These are phyloP conservation scores for Diuraphis noxia DNA, from an alignment of 1,140 invertebrate species.

Conservation along the genomic window DNA sequence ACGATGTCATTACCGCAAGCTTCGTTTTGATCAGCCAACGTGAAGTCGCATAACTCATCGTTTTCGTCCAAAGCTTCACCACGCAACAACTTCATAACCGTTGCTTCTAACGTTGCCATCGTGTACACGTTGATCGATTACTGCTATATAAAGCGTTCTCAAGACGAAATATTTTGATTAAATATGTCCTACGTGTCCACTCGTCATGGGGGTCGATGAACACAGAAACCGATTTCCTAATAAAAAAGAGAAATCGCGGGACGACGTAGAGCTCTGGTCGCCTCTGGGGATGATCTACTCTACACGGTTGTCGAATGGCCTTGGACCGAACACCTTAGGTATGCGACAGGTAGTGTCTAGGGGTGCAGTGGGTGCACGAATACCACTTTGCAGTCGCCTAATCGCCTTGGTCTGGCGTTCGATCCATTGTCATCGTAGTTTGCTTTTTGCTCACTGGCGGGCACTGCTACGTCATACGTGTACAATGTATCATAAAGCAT, in stretches of 20 bases:
- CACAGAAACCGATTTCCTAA: not conserved
- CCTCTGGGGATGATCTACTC: not conserved
- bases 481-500: not conserved
- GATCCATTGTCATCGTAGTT: not conserved
- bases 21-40: constrained; percentile 75
- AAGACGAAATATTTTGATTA: not conserved
- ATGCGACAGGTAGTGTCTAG: not conserved
- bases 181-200: not conserved
- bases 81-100: constrained; percentile 55
- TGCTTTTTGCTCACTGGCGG: not conserved
- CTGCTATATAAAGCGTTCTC: not conserved
- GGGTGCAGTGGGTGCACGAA: not conserved
- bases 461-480: not conserved
- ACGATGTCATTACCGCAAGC: constrained; percentile 64
- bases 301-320: not conserved
- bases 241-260: not conserved
- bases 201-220: not conserved
- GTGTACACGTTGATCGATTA: not conserved
- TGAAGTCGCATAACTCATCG: constrained; percentile 76
- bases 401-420: not conserved
- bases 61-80: constrained; percentile 59
- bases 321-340: not conserved
- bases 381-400: not conserved
- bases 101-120: constrained; percentile 56
- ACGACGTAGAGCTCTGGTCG: not conserved